Evolutionary conservation across 2,113 vertebrate genomes (phyloP), one percentile per base, ranked within the genome.

Genomic region (Mesitornis unicolor): DNA sequence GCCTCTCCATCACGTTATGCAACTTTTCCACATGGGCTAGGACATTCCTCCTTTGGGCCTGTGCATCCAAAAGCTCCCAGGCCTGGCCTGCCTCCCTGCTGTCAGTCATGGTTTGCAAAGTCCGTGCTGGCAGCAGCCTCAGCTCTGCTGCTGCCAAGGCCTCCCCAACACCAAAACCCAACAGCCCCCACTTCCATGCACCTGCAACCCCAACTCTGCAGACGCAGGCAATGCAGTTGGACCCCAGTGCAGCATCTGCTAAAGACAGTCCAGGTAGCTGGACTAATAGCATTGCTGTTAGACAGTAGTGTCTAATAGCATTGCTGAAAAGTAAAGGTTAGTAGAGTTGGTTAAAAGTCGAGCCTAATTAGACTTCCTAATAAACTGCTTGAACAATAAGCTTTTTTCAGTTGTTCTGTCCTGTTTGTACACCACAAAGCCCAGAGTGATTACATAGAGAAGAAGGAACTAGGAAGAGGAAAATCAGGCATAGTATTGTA

Each of bases 1-100:
- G 16, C 26, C 14, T 75, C 50, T 64, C 61, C 0, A 1, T 22
- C 1, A 1, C 2, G 1, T 43, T 84, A 16, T 54, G 43, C n/a
- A 63, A 35, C 57, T 61, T 87, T 78, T 91, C 36, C 13, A 16
- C 6, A 0, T 36, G 75, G 28, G 3, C 12, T 8, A 11, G 17
- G 20, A 31, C 5, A 9, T 18, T 10, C 31, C 35, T 50, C 38
- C 17, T 0, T 7, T 6, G 31, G 19, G 61, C 29, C 40, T 13
- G 6, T n/a, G 59, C 47, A 71, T 17, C 18, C 33, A 36, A 47
- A 67, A 67, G 28, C 10, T 18, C 28, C 9, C 0, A 2, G 38
- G 11, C 11, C 47, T 65, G 57, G 5, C 35, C 43, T 65, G 20
- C 13, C 20, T 71, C 20, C 33, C 18, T 35, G 36, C 12, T 56